Evolutionary conservation across 1,140 invertebrate genomes (phyloP).

Genomic region (Mya arenaria): DNA sequence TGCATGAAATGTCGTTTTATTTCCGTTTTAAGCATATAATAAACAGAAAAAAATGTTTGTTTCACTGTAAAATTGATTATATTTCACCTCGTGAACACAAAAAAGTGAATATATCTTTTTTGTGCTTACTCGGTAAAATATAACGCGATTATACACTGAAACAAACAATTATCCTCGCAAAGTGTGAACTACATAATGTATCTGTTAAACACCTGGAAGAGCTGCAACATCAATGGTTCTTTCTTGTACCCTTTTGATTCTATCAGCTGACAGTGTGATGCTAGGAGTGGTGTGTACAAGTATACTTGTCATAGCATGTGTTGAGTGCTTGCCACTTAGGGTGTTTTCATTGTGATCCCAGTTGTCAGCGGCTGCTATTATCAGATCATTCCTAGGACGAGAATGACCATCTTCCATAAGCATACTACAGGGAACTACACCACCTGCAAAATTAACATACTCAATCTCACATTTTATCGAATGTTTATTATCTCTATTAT

Average conservation of each 20-base stretch:
- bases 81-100: not conserved
- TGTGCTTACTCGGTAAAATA: not conserved
- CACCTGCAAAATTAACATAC: too few species aligned
- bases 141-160: not conserved
- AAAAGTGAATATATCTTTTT: not conserved
- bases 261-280: too few species aligned
- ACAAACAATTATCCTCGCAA: not conserved
- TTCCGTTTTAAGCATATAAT: too few species aligned
- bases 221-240: not conserved
- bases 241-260: not conserved
- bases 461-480: too few species aligned
- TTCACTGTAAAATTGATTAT: not conserved
- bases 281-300: constrained; percentile 3
- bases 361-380: constrained; percentile 5
- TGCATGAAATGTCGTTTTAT: too few species aligned
- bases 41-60: not conserved
- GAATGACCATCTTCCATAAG: not conserved
- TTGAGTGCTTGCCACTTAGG: not conserved
- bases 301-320: constrained; percentile 25
- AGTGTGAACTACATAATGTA: not conserved
- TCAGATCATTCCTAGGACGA: not conserved
- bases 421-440: not conserved
- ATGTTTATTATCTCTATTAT: too few species aligned
- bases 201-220: not conserved
- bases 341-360: constrained; percentile 34